A percentile compares a stretch with the other conserved stretches of the same genome.
Evolutionary conservation across 2,113 vertebrate species (phyloP).

Genomic region (Chrysemys picta): DNA sequence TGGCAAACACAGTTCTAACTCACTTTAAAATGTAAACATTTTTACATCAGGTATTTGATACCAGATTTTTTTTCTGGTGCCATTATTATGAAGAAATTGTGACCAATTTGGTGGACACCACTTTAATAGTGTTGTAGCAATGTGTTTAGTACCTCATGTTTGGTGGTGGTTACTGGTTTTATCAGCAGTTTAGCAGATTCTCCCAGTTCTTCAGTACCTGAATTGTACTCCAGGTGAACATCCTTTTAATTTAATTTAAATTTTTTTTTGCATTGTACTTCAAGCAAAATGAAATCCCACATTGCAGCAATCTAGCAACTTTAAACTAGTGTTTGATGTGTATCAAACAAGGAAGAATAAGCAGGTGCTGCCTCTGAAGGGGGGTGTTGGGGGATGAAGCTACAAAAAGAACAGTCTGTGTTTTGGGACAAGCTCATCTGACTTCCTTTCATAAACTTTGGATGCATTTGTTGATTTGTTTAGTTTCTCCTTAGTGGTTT

Average conservation of each 20-base stretch:
- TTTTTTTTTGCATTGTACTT: neutral
- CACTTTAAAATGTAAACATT: slow-evolving; percentile 3
- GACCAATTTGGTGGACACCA: neutral
- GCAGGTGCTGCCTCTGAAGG: neutral
- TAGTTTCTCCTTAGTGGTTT: neutral
- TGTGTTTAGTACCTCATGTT: slow-evolving; percentile 50
- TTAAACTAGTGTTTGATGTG: neutral
- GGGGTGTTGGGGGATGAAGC: neutral
- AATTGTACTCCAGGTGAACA: neutral
- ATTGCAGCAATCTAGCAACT: neutral
- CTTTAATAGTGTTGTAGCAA: neutral
- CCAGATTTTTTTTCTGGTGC: neutral
- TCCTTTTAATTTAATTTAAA: neutral
- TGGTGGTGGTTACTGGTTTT: slow-evolving; percentile 9
- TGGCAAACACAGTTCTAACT: slow-evolving; percentile 38
- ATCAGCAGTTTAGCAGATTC: neutral
- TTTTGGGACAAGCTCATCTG: neutral
- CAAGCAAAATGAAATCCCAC: neutral
- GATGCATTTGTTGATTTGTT: neutral
- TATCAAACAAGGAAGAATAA: neutral
- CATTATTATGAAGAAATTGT: neutral
- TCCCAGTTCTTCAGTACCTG: slow-evolving; percentile 1
- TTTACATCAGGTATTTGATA: neutral
- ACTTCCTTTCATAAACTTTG: neutral
- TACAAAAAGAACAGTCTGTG: neutral